Evolutionary conservation across 2,888 invertebrate species (phyloP), one percentile per base, ranked within the genome.

Genomic region (Philopedon plagiatum): DNA sequence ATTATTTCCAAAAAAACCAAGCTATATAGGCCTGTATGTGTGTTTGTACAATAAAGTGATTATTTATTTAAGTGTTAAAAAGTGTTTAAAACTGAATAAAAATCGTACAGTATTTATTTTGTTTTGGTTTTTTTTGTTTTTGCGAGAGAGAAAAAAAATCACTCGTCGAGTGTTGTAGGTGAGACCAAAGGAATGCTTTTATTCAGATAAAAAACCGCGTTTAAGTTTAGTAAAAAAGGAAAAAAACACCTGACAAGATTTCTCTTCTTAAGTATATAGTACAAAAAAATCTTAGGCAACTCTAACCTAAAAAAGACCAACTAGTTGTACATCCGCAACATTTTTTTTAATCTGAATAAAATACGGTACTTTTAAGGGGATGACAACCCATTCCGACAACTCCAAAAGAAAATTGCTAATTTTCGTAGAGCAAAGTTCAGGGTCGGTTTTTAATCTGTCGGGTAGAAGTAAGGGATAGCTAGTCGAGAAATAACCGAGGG

Each of bases 11-110:
- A 46, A 41, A 41, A 49, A 62, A 49, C 18, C 13, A 63, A 65
- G 56, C 57, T 74, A 62, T 61, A 39, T 70, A 74, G 70, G 70
- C 67, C 70, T 74, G 70, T 74, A 74, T 67, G 70, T 70, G 61
- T 70, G 64, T 73, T 60, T 61, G 65, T 56, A 66, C 56, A 18
- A 54, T 54, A 51, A 11, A 65, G 62, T 70, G 57, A 70, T 66
- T 70, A 62, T 62, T 74, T 74, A 63, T 64, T 73, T 68, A 71
- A 39, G 46, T 73, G 68, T 68, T 62, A 60, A 70, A 57, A 71
- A 39, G 46, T 73, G 68, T 68, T 62, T 64, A 70, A 57, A 73
- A 63, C 29, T 65, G 69, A 73, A 70, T 70, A 61, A 74, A 70
- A 64, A 46, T 39, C 66, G 49, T 61, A 65, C 34, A 62, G 29